These are phyloP conservation scores for Reticulitermes speratus DNA, from an alignment of 1,140 invertebrate species.

Conservation along the genomic window DNA sequence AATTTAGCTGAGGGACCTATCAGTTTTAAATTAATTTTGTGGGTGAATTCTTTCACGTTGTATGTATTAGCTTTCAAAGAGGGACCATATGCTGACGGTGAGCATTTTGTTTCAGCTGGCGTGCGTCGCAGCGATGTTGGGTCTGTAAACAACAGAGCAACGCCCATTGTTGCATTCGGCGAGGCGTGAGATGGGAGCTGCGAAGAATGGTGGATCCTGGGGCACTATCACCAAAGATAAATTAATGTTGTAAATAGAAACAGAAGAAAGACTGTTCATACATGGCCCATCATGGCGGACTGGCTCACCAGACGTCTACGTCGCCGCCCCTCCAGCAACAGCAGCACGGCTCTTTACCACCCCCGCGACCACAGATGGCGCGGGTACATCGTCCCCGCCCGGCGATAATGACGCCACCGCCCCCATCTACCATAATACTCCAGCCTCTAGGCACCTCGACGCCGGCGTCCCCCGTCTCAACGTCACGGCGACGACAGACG, in stretches of 20 bases:
- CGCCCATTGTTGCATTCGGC: neutral
- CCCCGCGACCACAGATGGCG: conserved; percentile 51
- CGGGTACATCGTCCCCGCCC: conserved; percentile 58
- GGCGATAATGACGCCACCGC: conserved; percentile 46
- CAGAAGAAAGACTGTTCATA: conserved; percentile 47
- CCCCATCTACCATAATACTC: conserved; percentile 49
- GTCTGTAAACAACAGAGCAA: neutral
- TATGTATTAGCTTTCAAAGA: too few relatives aligned
- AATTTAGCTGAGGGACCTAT: too few relatives aligned
- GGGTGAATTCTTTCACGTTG: too few relatives aligned
- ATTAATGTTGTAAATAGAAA: conserved; percentile 40
- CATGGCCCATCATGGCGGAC: conserved; percentile 58
- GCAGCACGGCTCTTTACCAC: conserved; percentile 54
- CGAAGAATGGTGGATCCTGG: conserved; percentile 61
- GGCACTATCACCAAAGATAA: conserved; percentile 56
- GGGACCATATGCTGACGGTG: neutral
- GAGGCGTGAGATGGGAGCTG: conserved; percentile 6
- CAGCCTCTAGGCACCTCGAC: conserved; percentile 18
- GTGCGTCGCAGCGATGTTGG: conserved; percentile 34
- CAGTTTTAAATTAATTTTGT: too few relatives aligned
- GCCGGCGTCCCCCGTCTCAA: conserved; percentile 42
- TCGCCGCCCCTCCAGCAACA: conserved; percentile 11
- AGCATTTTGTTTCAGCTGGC: conserved; percentile 47
- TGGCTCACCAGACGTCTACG: conserved; percentile 28
- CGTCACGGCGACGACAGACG: conserved; percentile 42